Conservation (phyloP, 2,888 invertebrate species). For the Elgonia sp. region DNA sequence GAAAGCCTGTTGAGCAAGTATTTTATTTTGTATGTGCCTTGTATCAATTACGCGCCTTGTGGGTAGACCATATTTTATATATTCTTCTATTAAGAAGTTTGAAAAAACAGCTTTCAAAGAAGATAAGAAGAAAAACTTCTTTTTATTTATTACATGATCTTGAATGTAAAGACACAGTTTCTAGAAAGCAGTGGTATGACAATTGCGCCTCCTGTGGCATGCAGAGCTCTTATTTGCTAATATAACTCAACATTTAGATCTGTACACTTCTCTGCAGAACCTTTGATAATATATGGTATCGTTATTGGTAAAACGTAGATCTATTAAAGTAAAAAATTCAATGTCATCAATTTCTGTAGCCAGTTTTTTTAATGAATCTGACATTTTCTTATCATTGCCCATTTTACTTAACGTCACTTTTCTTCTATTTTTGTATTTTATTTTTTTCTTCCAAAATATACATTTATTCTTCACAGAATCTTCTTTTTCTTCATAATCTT, state of each 20-base stretch:
- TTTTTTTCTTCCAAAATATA: not conserved
- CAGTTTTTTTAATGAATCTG: not conserved
- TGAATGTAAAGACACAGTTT: conserved; percentile 7
- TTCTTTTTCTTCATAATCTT: not conserved
- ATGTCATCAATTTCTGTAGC: conserved; percentile 18
- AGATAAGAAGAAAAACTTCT: conserved; percentile 4
- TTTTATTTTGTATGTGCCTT: not conserved
- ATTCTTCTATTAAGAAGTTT: conserved; percentile 14
- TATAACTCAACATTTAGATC: not conserved
- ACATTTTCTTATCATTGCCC: not conserved
- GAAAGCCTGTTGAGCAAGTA: not conserved
- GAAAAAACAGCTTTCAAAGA: not conserved
- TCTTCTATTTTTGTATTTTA: conserved; percentile 6
- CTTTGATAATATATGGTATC: not conserved
- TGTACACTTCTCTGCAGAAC: not conserved
- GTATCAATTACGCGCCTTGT: not conserved
- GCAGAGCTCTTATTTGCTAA: conserved; percentile 7
- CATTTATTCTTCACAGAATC: too few relatives aligned
- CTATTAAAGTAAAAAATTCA: not conserved
- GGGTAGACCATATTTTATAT: not conserved
- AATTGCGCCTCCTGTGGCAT: conserved; percentile 2
- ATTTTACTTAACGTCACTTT: conserved; percentile 6
- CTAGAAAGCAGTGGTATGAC: conserved; percentile 3
- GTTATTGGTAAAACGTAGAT: not conserved
- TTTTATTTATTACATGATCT: conserved; percentile 18